Evolutionary conservation across 2,797 vertebrate genomes (phyloP), one percentile per base, ranked within the genome.

Genomic region (Orestias chungarensis): DNA sequence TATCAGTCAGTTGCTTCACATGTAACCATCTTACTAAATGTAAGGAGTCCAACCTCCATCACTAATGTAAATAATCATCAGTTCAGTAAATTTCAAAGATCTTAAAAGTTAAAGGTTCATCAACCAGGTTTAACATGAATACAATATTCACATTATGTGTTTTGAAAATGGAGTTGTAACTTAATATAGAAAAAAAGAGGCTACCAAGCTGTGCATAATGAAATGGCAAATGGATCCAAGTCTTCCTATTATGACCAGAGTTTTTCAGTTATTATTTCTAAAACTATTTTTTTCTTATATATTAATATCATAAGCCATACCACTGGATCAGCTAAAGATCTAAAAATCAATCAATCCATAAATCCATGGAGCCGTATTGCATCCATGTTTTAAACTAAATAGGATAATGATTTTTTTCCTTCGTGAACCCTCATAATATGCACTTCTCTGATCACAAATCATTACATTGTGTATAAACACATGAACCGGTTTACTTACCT

Each of bases 401-500:
- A 18, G 54, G 43, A 2, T n/a, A 68, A 54, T 46, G 3, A 59
- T 46, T 40, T 20, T 31, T 20, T 25, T 40, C 14, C 2, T n/a
- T 31, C 40, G 0, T 20, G 25, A 14, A 67, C 47, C 59, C 46
- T 43, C 10, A 23, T 27, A 1, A 69, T 54, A 31, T 62, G 15
- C 7, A 8, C 15, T 38, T 15, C 59, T 43, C 31, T 64, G 23
- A 70, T 31, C 64, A 65, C 23, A 33, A 20, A 49, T 44, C 11
- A 67, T 33, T 25, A 49, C 10, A 54, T 1, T 29, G 55, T 43
- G 17, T 23, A 55, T 68, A n/a, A 35, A 70, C 10, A 67, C 20
- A 50, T 61, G 10, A 31, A 20, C 17, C 74, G 27, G 47, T 40
- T 23, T 46, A 44, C n/a, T 74, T 62, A 50, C 23, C 23, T 61